A percentile compares a stretch with the other conserved stretches of the same genome.
These are phyloP conservation scores for Stigmatopora argus DNA, from an alignment of 2,113 vertebrate genomes.

Conservation along the genomic window DNA sequence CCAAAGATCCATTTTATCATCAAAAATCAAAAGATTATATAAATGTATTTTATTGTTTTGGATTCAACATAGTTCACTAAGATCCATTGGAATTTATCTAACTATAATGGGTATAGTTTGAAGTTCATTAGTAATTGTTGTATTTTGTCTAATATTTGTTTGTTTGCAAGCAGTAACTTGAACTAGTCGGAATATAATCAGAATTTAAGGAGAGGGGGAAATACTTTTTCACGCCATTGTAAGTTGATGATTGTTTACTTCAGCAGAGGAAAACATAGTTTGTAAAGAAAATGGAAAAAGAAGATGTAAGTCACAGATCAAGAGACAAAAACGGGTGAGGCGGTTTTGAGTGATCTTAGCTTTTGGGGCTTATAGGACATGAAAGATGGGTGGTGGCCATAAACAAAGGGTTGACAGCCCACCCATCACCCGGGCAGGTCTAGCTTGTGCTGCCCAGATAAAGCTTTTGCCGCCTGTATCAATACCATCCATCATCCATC, in stretches of 20 bases:
- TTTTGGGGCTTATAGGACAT: constrained; percentile 60
- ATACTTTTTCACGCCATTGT: no score
- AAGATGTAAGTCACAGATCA: constrained; percentile 39
- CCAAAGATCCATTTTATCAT: constrained; percentile 28
- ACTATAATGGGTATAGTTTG: no score
- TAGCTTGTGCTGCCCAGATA: constrained; percentile 73
- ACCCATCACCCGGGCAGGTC: constrained; percentile 75
- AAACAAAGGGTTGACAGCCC: constrained; percentile 74
- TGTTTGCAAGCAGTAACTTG: no score
- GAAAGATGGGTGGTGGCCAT: constrained; percentile 70
- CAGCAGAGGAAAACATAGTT: constrained; percentile 13
- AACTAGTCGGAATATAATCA: no score
- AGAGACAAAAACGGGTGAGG: constrained; percentile 42
- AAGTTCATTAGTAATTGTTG: no score
- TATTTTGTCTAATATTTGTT: no score
- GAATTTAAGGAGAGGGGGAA: no score
- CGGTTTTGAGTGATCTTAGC: constrained; percentile 58
- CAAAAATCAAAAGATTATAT: constrained; percentile 28
- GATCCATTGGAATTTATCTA: no score
- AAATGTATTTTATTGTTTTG: constrained; percentile 22
- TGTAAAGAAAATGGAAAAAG: constrained; percentile 37
- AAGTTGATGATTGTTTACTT: constrained; percentile 25
- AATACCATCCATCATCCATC: constrained; percentile 76
- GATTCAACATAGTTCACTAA: no score
- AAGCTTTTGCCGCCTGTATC: constrained; percentile 70